Conservation (phyloP, 1,140 invertebrate species). For the Melipona quadrifasciata region DNA sequence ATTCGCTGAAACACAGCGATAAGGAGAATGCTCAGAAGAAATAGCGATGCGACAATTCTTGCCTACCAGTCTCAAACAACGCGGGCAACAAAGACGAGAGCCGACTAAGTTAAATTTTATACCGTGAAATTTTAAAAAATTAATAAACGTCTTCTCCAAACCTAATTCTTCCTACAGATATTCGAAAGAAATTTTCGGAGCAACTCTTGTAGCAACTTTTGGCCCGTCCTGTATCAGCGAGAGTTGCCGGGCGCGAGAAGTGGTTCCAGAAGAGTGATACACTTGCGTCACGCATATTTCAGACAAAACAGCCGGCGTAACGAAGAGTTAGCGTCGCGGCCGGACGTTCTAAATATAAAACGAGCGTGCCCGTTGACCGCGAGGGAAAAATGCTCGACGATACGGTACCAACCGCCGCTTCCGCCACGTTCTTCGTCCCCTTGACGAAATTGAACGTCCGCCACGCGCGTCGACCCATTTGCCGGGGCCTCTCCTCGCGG, state of each 20-base stretch:
- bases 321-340: not conserved
- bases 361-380: not conserved
- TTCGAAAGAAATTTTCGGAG: no score
- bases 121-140: no score
- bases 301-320: conserved; percentile 1
- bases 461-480: conserved; percentile 16
- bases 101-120: no score
- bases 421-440: not conserved
- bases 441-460: conserved; percentile 21
- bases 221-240: no score
- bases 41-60: not conserved
- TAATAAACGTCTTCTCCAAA: no score
- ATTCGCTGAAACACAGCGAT: not conserved
- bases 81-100: not conserved
- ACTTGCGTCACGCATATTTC: not conserved
- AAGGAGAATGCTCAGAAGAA: accelerated
- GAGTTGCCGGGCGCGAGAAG: not conserved
- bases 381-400: not conserved
- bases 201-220: no score
- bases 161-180: no score
- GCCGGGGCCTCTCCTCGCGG: not conserved
- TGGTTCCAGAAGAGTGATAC: not conserved
- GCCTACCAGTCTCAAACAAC: not conserved
- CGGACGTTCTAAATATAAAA: conserved; percentile 28
- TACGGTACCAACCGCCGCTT: not conserved